These are phyloP conservation scores for Papilio polytes DNA, from an alignment of 1,140 invertebrate genomes.

Conservation along the genomic window DNA sequence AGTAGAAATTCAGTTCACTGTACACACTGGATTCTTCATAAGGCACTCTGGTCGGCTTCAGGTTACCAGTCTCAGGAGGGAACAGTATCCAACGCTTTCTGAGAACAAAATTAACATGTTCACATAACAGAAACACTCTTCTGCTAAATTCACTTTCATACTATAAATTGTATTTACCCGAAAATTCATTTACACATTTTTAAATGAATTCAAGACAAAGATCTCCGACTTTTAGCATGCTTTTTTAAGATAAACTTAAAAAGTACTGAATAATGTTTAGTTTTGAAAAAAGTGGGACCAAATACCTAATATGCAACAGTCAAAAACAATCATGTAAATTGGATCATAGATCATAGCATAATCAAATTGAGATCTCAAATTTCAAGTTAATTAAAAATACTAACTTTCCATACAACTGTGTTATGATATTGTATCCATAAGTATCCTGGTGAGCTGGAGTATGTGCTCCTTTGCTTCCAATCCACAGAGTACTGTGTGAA, in stretches of 20 bases:
- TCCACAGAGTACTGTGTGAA: conserved; percentile 93
- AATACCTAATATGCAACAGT: no score
- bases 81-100: conserved; percentile 98
- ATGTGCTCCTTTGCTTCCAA: conserved; percentile 94
- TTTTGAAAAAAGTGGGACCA: no score
- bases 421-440: conserved; percentile 96
- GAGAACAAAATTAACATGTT: conserved; percentile 50
- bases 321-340: no score
- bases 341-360: no score
- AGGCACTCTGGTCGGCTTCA: conserved; percentile 94
- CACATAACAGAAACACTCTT: neutral
- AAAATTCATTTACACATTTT: no score
- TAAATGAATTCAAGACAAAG: no score
- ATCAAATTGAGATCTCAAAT: no score
- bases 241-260: no score
- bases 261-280: no score
- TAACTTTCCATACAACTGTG: conserved; percentile 94
- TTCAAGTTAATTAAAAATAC: conserved; percentile 44
- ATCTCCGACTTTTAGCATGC: no score
- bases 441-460: conserved; percentile 97
- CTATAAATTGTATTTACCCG: no score
- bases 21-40: conserved; percentile 99
- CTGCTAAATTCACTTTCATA: neutral
- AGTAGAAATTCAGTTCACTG: conserved; percentile 92
- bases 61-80: conserved; percentile 88